Conservation (phyloP, 2,888 invertebrate genomes). For the Euzophera pinguis region DNA sequence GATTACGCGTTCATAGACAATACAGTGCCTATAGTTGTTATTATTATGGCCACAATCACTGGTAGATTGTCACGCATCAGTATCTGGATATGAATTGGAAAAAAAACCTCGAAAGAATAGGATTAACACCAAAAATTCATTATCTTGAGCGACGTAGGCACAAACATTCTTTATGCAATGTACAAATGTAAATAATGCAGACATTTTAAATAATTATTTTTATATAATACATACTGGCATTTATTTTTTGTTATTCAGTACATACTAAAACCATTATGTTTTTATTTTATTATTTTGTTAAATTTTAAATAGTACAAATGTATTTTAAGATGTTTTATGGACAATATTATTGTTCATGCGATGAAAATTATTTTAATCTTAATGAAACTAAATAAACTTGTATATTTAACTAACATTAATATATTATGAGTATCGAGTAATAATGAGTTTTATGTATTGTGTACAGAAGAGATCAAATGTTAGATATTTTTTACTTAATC, state of each 20-base stretch:
- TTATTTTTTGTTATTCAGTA: constrained; percentile 40
- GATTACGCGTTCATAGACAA: constrained; percentile 21
- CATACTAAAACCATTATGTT: constrained; percentile 32
- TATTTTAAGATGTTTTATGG: constrained; percentile 53
- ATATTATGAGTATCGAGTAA: constrained; percentile 31
- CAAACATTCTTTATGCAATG: constrained; percentile 26
- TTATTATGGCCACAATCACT: constrained; percentile 19
- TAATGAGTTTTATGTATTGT: constrained; percentile 53
- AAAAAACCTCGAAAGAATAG: not conserved
- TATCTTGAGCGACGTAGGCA: constrained; percentile 25
- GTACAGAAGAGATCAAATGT: constrained; percentile 59
- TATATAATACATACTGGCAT: constrained; percentile 37
- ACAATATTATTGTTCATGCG: constrained; percentile 28
- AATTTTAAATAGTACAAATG: constrained; percentile 76
- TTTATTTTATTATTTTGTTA: constrained; percentile 38
- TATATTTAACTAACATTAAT: constrained; percentile 56
- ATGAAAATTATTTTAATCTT: constrained; percentile 38
- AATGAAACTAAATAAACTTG: constrained; percentile 36
- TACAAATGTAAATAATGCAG: constrained; percentile 62
- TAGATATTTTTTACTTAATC: constrained; percentile 67
- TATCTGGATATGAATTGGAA: not conserved
- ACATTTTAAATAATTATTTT: constrained; percentile 38
- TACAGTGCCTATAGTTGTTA: constrained; percentile 32
- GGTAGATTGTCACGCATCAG: not conserved
- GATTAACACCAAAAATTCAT: constrained; percentile 12